These are phyloP conservation scores for Chionodraco myersi DNA, from an alignment of 2,113 vertebrate genomes.

Conservation along the genomic window DNA sequence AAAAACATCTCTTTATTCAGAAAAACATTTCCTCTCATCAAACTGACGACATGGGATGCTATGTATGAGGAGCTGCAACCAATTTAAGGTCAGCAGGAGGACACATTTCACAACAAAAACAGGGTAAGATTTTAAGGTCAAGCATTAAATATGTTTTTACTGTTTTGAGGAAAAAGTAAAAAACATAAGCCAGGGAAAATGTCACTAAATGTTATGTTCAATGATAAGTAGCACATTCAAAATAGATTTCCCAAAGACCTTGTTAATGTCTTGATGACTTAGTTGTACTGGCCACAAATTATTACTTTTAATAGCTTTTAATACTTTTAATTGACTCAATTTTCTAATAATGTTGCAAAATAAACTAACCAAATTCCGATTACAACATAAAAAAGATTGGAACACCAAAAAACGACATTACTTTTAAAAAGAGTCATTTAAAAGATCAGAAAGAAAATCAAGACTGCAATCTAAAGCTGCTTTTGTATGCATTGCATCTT, in stretches of 20 bases:
- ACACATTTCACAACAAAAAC: not conserved
- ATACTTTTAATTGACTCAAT: too few species aligned
- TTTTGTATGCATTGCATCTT: not conserved
- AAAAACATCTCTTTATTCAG: constrained; percentile 1
- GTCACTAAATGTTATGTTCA: too few species aligned
- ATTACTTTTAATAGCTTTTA: too few species aligned
- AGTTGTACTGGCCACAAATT: too few species aligned
- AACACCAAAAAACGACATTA: too few species aligned
- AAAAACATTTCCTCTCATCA: not conserved
- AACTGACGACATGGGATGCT: not conserved
- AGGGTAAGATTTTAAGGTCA: not conserved
- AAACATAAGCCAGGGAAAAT: too few species aligned
- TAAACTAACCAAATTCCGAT: too few species aligned
- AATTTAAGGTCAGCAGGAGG: not conserved
- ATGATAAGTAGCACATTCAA: too few species aligned
- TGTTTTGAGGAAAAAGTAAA: not conserved
- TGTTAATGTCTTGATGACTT: too few species aligned
- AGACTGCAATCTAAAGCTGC: not conserved
- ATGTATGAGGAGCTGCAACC: not conserved
- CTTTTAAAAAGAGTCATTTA: not conserved
- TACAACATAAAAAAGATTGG: too few species aligned
- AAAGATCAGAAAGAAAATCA: not conserved
- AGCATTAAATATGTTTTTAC: not conserved
- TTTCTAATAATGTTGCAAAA: too few species aligned
- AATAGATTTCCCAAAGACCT: too few species aligned